Evolutionary conservation across 2,888 invertebrate genomes (phyloP).

Genomic region (Sphaerophoria rueppellii): DNA sequence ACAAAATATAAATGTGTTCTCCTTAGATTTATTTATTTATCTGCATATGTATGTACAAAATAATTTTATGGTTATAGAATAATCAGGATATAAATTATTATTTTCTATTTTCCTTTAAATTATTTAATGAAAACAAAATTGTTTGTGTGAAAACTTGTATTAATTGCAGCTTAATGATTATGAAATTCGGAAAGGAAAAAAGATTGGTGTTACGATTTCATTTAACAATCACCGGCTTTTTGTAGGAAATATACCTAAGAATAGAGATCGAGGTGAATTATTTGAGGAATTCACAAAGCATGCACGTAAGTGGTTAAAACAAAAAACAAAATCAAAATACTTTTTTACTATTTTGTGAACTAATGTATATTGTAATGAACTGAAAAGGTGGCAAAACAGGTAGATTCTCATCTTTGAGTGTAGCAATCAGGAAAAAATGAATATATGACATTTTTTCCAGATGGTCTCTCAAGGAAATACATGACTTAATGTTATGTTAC

Average conservation of each 20-base stretch:
- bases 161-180: slow-evolving; percentile 99
- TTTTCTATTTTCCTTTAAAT: slow-evolving; percentile 72
- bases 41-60: background rate
- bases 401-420: no score
- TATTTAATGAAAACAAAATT: slow-evolving; percentile 76
- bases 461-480: no score
- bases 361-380: no score
- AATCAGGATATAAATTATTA: slow-evolving; percentile 34
- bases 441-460: no score
- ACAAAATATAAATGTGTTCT: no score
- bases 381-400: no score
- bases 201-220: slow-evolving; percentile 99
- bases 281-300: slow-evolving; percentile 99
- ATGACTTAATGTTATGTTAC: no score
- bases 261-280: slow-evolving; percentile 99
- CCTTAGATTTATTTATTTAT: no score
- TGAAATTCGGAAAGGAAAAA: slow-evolving; percentile 99
- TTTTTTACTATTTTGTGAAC: slow-evolving; percentile 13
- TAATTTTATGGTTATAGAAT: background rate
- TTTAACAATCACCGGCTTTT: slow-evolving; percentile 99
- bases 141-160: slow-evolving; percentile 84
- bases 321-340: slow-evolving; percentile 74
- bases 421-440: no score
- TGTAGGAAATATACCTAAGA: slow-evolving; percentile 99
- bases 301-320: slow-evolving; percentile 93